Conservation (phyloP, 2,888 invertebrate genomes). For the Eulithis prunata region DNA sequence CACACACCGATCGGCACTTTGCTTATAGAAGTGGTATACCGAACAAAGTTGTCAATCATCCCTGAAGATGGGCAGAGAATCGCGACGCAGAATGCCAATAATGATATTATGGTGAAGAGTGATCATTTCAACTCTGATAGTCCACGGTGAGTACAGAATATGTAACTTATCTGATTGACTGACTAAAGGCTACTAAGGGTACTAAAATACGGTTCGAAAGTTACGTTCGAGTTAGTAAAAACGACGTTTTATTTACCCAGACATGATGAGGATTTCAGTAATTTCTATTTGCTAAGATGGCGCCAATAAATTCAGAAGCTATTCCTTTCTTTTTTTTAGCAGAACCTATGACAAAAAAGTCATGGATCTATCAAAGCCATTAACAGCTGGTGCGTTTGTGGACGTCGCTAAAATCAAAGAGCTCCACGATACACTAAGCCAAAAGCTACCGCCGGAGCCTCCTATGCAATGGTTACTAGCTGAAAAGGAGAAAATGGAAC, state of each 20-base stretch:
- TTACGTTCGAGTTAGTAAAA: no score
- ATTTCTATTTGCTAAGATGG: background rate
- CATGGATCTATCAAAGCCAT: slow-evolving; percentile 88
- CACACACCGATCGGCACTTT: slow-evolving; percentile 94
- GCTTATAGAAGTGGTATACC: slow-evolving; percentile 91
- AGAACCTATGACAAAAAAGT: slow-evolving; percentile 85
- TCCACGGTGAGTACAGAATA: slow-evolving; percentile 69
- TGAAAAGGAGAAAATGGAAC: slow-evolving; percentile 70
- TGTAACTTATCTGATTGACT: no score
- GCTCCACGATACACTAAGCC: slow-evolving; percentile 67
- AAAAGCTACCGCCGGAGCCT: slow-evolving; percentile 72
- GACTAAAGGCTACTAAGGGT: no score
- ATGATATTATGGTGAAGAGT: slow-evolving; percentile 93
- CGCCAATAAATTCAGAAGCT: background rate
- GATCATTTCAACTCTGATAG: slow-evolving; percentile 91
- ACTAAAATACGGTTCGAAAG: no score
- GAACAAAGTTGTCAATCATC: slow-evolving; percentile 96
- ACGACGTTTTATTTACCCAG: no score
- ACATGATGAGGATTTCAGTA: no score
- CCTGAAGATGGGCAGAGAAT: slow-evolving; percentile 89
- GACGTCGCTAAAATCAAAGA: slow-evolving; percentile 86
- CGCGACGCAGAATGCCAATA: slow-evolving; percentile 44
- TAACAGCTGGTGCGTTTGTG: slow-evolving; percentile 92
- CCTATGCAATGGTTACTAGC: slow-evolving; percentile 71
- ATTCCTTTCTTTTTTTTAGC: slow-evolving; percentile 45